Conservation (phyloP, 2,888 invertebrate species). For the Drymonia ruficornis region DNA sequence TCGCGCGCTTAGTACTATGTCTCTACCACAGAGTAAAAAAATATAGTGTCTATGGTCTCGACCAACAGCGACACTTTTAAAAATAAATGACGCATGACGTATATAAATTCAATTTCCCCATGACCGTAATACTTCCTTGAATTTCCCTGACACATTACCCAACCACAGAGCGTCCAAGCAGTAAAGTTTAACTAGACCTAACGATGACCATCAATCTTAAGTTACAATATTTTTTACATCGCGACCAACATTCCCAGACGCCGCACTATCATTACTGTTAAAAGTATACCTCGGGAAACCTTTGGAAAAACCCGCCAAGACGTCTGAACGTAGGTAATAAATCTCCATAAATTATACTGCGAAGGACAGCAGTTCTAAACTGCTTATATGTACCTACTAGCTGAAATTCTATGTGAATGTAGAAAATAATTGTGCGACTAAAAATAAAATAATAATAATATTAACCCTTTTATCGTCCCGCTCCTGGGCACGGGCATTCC, state of each 20-base stretch:
- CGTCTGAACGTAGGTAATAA: conserved; percentile 9
- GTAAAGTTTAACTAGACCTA: not conserved
- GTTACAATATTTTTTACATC: not conserved
- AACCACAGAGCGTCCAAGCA: not conserved
- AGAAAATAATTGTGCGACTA: too few species aligned
- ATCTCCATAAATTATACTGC: conserved; percentile 9
- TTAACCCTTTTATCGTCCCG: too few species aligned
- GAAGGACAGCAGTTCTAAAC: not conserved
- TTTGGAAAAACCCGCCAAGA: conserved; percentile 5
- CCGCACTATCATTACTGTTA: not conserved
- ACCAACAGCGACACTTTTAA: too few species aligned
- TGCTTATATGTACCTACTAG: not conserved
- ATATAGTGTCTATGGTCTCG: too few species aligned
- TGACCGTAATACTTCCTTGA: too few species aligned
- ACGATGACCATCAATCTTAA: not conserved
- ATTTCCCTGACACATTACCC: too few species aligned
- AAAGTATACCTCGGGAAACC: conserved; percentile 4
- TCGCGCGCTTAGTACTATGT: too few species aligned
- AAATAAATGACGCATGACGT: too few species aligned
- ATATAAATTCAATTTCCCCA: too few species aligned
- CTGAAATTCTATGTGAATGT: not conserved
- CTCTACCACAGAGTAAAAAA: too few species aligned
- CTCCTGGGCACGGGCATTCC: too few species aligned
- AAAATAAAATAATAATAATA: too few species aligned
- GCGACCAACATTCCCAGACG: conserved; percentile 2